phyloP scores from a whole-genome alignment of 35 echinoderm and acorn worm species.

The Lytechinus pictus region DNA sequence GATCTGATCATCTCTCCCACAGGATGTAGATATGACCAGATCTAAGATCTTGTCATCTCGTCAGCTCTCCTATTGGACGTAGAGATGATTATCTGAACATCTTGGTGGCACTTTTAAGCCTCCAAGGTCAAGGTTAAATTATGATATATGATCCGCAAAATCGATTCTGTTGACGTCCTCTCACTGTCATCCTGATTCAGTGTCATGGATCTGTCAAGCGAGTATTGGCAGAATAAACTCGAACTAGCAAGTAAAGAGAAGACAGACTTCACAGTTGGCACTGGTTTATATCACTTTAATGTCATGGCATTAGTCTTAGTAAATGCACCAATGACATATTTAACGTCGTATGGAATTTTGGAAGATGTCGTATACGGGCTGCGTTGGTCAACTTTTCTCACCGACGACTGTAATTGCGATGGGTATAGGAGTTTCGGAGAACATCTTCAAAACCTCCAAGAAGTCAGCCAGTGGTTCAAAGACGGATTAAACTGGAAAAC shows the following conservation, averaged over 20 bases:
- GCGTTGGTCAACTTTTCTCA: constrained; percentile 59
- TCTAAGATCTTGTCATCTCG: too few species aligned
- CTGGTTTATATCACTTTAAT: constrained; percentile 69
- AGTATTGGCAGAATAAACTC: constrained; percentile 55
- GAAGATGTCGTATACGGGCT: constrained; percentile 75
- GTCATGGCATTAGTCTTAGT: constrained; percentile 72
- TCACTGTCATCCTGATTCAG: constrained; percentile 47
- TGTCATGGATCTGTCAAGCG: constrained; percentile 54
- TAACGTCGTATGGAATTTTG: constrained; percentile 71
- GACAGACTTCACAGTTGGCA: constrained; percentile 69
- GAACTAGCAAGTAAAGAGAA: constrained; percentile 58
- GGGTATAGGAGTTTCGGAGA: constrained; percentile 67
- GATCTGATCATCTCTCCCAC: too few species aligned
- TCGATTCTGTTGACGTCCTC: constrained; percentile 45
- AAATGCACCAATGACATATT: constrained; percentile 76
- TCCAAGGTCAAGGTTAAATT: too few species aligned
- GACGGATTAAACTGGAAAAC: constrained; percentile 61
- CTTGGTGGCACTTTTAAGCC: too few species aligned
- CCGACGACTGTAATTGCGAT: constrained; percentile 66
- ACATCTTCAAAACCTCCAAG: constrained; percentile 42
- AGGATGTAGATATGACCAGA: too few species aligned
- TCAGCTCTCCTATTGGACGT: too few species aligned
- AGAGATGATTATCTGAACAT: too few species aligned
- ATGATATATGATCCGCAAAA: too few species aligned
- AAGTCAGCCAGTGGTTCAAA: constrained; percentile 44